Conservation (phyloP, 2,113 vertebrate genomes). For the Shinisaurus crocodilurus region DNA sequence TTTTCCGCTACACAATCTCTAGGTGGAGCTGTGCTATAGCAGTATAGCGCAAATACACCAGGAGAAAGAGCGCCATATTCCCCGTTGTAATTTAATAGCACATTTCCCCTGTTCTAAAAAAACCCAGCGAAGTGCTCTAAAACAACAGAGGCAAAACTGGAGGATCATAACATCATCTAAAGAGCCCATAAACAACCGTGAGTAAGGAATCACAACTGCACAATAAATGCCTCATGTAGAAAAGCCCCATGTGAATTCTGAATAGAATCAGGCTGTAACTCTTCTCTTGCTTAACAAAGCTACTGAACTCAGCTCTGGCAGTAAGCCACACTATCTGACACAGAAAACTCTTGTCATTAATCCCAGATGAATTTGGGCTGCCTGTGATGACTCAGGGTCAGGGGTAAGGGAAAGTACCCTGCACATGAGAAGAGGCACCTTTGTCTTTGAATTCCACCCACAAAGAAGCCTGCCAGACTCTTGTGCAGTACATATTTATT, state of each 20-base stretch:
- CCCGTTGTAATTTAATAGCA: no score
- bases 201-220: no score
- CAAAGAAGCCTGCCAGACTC: neutral
- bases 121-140: no score
- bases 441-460: neutral
- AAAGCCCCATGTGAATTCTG: neutral
- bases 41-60: no score
- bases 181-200: no score
- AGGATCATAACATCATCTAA: no score
- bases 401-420: neutral
- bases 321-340: neutral
- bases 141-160: no score
- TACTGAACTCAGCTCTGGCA: neutral
- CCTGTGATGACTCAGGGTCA: neutral
- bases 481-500: neutral
- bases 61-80: no score
- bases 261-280: neutral
- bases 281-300: neutral
- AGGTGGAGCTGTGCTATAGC: no score
- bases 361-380: neutral
- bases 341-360: neutral
- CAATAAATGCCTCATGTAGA: no score
- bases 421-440: neutral
- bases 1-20: no score
- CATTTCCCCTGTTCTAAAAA: no score